Evolutionary conservation across 2,888 invertebrate genomes (phyloP).

Genomic region (Habroteleia sp.): DNA sequence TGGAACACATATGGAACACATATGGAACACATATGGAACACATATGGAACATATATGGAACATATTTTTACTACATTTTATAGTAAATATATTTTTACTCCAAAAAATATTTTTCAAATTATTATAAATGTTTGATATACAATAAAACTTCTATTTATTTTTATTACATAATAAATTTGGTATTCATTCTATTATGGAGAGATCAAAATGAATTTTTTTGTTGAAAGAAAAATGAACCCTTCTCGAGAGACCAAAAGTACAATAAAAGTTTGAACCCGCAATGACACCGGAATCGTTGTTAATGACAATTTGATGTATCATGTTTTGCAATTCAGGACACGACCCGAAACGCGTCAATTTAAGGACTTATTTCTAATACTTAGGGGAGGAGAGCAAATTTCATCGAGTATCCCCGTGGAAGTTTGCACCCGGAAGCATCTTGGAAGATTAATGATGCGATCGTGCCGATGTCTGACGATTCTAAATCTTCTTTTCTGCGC

Average conservation of each 20-base stretch:
- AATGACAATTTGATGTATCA: constrained; percentile 30
- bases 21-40: no score
- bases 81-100: no score
- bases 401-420: constrained; percentile 26
- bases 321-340: constrained; percentile 33
- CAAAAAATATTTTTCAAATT: no score
- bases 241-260: constrained; percentile 13
- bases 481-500: constrained; percentile 48
- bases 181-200: no score
- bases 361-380: constrained; percentile 37
- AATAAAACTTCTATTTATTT: no score
- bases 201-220: no score
- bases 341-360: constrained; percentile 36
- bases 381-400: constrained; percentile 19
- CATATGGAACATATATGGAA: no score
- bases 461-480: constrained; percentile 43
- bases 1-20: no score
- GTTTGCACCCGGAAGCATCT: constrained; percentile 41
- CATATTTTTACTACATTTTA: no score
- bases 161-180: no score
- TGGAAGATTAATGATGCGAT: constrained; percentile 53
- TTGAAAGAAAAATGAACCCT: not conserved
- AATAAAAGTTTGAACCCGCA: constrained; percentile 33
- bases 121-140: no score
- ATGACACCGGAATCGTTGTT: constrained; percentile 27